Conservation (phyloP, 2,888 invertebrate genomes). For the Sphinx pinastri region DNA sequence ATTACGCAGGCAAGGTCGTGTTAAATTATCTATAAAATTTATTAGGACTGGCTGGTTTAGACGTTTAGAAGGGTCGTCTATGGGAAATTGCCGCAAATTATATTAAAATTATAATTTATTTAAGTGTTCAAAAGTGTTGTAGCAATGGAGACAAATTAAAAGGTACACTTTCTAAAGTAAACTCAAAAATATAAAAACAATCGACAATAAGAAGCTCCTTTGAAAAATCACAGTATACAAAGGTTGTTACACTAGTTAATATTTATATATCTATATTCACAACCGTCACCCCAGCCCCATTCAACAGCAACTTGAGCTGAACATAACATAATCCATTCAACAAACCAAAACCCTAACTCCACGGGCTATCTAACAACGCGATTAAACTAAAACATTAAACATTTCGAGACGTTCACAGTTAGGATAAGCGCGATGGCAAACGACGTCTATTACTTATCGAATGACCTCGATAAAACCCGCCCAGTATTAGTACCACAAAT, state of each 20-base stretch:
- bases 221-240: no score
- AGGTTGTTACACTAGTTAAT: no score
- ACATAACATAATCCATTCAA: not conserved
- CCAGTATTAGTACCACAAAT: conserved; percentile 18
- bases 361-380: conserved; percentile 6
- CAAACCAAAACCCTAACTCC: not conserved
- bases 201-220: no score
- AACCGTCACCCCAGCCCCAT: no score
- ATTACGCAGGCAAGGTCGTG: conserved; percentile 7
- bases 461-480: conserved; percentile 20
- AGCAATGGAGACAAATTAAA: no score
- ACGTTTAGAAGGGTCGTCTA: not conserved
- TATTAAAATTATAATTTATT: no score
- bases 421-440: conserved; percentile 10
- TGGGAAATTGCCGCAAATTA: no score
- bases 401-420: conserved; percentile 24
- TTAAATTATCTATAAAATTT: not conserved
- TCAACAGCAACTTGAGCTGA: no score
- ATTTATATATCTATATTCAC: no score
- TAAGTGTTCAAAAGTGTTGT: no score
- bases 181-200: no score
- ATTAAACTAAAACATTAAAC: conserved; percentile 17
- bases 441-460: conserved; percentile 20
- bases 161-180: no score
- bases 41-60: not conserved